These are phyloP conservation scores for Synaphobranchus kaupii DNA, from an alignment of 2,797 vertebrate species.

Conservation along the genomic window DNA sequence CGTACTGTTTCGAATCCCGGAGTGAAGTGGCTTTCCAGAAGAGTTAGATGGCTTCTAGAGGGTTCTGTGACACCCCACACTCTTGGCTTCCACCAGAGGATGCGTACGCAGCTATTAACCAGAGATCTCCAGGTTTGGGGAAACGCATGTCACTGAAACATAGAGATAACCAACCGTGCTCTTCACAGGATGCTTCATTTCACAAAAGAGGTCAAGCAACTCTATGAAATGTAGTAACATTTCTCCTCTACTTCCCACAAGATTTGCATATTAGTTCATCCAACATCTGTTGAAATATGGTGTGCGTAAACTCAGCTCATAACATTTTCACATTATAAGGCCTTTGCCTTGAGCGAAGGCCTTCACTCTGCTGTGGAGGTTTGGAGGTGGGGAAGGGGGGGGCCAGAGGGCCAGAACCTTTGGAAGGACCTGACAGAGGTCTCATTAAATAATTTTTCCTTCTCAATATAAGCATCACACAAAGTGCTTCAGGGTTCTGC, in stretches of 20 bases:
- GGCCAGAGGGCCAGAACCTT: too few relatives aligned
- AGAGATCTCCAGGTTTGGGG: too few relatives aligned
- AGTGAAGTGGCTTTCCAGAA: too few relatives aligned
- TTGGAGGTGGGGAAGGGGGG: neutral
- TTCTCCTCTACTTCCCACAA: neutral
- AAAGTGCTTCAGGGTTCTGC: neutral
- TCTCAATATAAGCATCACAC: neutral
- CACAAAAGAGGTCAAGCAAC: neutral
- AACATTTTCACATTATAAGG: slow-evolving; percentile 3
- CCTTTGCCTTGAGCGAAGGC: neutral
- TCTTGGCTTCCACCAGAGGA: too few relatives aligned
- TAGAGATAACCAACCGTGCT: neutral
- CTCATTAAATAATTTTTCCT: neutral
- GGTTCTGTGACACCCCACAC: too few relatives aligned
- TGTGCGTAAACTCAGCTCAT: neutral
- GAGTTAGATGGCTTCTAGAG: too few relatives aligned
- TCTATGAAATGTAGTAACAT: neutral
- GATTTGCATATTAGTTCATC: neutral
- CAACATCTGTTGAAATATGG: neutral
- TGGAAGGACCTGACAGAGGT: neutral
- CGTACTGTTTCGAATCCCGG: too few relatives aligned
- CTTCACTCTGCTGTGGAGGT: neutral
- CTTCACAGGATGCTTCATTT: neutral
- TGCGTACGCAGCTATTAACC: too few relatives aligned
- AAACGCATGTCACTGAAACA: too few relatives aligned